Evolutionary conservation across 2,113 vertebrate species (phyloP).

Genomic region (Fulica atra): DNA sequence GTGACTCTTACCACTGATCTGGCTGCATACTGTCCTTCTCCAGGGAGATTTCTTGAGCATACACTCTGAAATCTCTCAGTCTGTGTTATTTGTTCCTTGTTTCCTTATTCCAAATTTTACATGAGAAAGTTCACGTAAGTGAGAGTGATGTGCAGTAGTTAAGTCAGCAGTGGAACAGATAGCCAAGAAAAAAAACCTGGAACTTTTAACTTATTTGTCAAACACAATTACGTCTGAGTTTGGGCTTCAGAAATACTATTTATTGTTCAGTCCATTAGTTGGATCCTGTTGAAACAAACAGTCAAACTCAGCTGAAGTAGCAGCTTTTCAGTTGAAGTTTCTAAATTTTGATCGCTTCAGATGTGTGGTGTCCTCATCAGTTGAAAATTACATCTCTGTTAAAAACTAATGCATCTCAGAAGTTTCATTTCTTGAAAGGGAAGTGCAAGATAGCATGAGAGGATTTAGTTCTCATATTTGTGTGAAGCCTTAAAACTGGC

Average conservation of each 20-base stretch:
- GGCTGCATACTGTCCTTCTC: not conserved
- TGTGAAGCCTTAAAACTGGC: not conserved
- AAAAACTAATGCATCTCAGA: not conserved
- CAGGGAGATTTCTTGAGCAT: not conserved
- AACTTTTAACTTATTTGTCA: slow-evolving; percentile 7
- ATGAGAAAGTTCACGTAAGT: not conserved
- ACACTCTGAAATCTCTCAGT: not conserved
- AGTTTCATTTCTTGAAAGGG: not conserved
- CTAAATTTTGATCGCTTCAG: not conserved
- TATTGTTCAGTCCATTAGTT: slow-evolving; percentile 11
- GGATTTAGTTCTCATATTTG: not conserved
- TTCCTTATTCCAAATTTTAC: not conserved
- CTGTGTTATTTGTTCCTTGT: not conserved
- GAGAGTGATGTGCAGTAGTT: not conserved
- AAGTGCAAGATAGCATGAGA: not conserved
- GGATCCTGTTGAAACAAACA: slow-evolving; percentile 17
- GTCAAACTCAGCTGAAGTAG: not conserved
- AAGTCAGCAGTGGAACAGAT: not conserved
- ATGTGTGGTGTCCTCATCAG: not conserved
- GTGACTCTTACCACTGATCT: not conserved
- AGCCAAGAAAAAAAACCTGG: not conserved
- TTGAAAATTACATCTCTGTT: not conserved
- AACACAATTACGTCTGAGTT: not conserved
- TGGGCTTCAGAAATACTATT: not conserved
- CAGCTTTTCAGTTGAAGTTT: not conserved